Evolutionary conservation across 2,888 invertebrate species (phyloP).

Genomic region (Agrypnus murinus): DNA sequence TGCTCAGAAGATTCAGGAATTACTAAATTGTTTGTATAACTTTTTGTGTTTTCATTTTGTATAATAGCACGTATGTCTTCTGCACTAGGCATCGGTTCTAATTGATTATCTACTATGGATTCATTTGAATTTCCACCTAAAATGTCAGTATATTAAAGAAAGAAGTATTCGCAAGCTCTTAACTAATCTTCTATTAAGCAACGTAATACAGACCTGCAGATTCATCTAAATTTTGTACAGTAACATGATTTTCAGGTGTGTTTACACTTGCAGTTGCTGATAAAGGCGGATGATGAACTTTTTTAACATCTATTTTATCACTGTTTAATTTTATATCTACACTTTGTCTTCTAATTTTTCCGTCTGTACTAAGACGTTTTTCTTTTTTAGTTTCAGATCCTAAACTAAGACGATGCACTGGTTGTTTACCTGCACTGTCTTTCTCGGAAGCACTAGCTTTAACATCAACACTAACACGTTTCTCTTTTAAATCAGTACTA

Average conservation of each 20-base stretch:
- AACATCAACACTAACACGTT: conserved; percentile 62
- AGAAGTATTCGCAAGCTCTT: background rate
- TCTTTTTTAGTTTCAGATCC: conserved; percentile 51
- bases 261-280: background rate
- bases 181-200: background rate
- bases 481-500: conserved; percentile 57
- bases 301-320: conserved; percentile 40
- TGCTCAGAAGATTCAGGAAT: conserved; percentile 53
- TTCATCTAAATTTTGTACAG: conserved; percentile 29
- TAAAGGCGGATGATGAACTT: conserved; percentile 13
- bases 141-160: background rate
- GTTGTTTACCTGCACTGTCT: background rate
- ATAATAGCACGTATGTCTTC: conserved; percentile 67
- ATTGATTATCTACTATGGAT: conserved; percentile 43
- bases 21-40: conserved; percentile 60
- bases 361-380: conserved; percentile 51
- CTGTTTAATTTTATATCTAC: conserved; percentile 49
- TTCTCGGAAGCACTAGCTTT: conserved; percentile 50
- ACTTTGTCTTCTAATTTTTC: conserved; percentile 59
- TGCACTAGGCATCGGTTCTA: conserved; percentile 60
- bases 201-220: conserved; percentile 20
- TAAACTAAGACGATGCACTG: conserved; percentile 33
- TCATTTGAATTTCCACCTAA: conserved; percentile 53
- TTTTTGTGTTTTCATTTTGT: conserved; percentile 66
- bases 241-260: conserved; percentile 15